Base-by-base conservation (phyloP, 2,888 invertebrate genomes). In the Harpalus rufipes region DNA sequence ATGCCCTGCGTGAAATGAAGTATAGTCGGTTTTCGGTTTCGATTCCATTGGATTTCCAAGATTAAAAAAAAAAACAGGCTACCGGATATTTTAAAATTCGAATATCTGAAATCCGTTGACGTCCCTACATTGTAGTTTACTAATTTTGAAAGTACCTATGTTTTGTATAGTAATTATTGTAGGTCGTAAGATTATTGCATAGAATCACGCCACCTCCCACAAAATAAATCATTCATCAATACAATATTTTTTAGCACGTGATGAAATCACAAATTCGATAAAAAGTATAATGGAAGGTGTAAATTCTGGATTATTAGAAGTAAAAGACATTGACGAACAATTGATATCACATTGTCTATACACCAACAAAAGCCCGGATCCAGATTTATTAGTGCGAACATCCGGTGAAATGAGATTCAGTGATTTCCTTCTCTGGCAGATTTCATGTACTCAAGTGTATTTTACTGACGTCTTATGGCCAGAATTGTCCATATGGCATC, bases 381-480 rank as follows among this genome's bases (percentile, higher is more conserved):
- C 98, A 0, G 98, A 99, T 90, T 91, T 99, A 83, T 92, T 99
- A 14, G 95, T 99, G 63, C 93, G 99, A 84, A 99, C 99, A 2
- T 99, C 99, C 0, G 99, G 99, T 16, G 99, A 99, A 93, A 95
- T 96, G 10, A 87, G 91, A 61, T 87, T 91, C 39, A 91, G 91
- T 87, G 95, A 96, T 89, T 99, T 99, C 90, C 93, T 99, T 88
- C 92, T 99, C 87, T 99, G 98, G 98, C 99, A 99, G 95, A 96
- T 96, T 91, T 93, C 95, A 56, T 94, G 95, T 88, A 94, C 97
- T 6, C 95, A 96, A 68, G 90, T 99, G 58, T 96, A 96, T 89
- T 99, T 99, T 91, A 94, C 96, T 0, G 93, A 96, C 86, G 96
- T 97, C 0, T 91, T 99, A 51, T 99, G 99, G 99, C 99, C 99